Percentiles rank a stretch among this genome's conserved stretches.
Conservation (phyloP, 2,797 vertebrate species). For the Xerus rutilus region DNA sequence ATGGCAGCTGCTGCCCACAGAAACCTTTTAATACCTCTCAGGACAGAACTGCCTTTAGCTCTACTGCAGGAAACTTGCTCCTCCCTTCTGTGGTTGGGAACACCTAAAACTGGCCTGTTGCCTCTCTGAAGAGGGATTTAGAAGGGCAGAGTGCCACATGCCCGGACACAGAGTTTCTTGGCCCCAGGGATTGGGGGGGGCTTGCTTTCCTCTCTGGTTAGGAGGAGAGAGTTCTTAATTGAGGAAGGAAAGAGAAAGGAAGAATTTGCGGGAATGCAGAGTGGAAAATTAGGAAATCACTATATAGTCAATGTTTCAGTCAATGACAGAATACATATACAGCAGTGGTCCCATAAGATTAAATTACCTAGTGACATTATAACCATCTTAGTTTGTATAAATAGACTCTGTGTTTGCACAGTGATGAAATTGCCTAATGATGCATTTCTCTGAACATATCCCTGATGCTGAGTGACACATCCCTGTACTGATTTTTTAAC, state of each 20-base stretch:
- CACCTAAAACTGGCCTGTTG: not conserved
- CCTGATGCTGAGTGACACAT: not conserved
- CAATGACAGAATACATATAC: not conserved
- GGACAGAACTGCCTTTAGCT: conserved; percentile 19
- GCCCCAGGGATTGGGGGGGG: not conserved
- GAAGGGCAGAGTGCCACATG: not conserved
- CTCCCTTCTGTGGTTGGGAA: conserved; percentile 9
- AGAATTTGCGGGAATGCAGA: not conserved
- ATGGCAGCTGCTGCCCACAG: conserved; percentile 31
- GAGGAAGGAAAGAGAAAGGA: not conserved
- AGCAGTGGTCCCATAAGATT: not conserved
- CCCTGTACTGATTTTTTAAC: conserved; percentile 6
- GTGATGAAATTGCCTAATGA: not conserved
- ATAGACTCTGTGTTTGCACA: not conserved
- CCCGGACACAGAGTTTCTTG: not conserved
- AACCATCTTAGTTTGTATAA: not conserved
- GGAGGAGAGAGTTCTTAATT: not conserved
- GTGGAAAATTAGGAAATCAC: conserved; percentile 3
- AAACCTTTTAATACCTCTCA: conserved; percentile 39
- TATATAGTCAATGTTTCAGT: not conserved
- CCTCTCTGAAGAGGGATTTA: conserved; percentile 11
- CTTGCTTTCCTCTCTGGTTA: conserved; percentile 40
- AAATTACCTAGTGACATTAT: not conserved
- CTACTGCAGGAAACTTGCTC: not conserved
- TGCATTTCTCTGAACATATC: not conserved